phyloP scores from a whole-genome alignment of 1,140 invertebrate species.

The Pseudomyrmex dendroicus region DNA sequence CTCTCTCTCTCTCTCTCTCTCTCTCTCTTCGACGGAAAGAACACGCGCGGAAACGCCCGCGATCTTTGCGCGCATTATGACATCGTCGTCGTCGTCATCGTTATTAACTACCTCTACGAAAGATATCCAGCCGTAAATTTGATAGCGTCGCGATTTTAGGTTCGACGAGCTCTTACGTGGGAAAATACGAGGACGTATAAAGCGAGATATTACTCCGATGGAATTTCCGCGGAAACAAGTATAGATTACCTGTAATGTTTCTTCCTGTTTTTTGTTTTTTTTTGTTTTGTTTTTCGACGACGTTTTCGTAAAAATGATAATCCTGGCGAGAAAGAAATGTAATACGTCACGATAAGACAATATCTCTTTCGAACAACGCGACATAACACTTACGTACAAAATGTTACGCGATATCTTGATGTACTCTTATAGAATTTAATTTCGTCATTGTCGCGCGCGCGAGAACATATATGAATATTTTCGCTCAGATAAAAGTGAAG shows the following conservation, averaged over 20 bases:
- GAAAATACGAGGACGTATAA: neutral
- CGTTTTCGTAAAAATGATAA: neutral
- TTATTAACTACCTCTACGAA: conserved; percentile 10
- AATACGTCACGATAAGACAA: neutral
- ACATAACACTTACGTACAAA: neutral
- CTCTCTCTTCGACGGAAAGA: neutral
- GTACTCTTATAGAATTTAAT: neutral
- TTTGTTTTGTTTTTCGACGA: neutral
- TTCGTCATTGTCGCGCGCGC: neutral
- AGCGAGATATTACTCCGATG: neutral
- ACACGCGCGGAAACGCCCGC: neutral
- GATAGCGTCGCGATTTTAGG: conserved; percentile 17
- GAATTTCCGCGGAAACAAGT: neutral
- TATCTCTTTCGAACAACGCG: neutral
- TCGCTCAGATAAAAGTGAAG: neutral
- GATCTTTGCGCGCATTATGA: conserved; percentile 18
- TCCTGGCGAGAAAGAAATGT: too few relatives aligned
- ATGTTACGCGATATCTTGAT: neutral
- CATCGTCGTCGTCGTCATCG: neutral
- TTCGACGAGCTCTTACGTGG: neutral
- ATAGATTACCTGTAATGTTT: neutral
- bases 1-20: too few relatives aligned
- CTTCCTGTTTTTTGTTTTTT: too few relatives aligned
- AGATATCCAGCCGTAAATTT: conserved; percentile 31
- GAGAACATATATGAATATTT: neutral